Conservation (phyloP, 2,888 invertebrate genomes). For the Rhingia campestris region DNA sequence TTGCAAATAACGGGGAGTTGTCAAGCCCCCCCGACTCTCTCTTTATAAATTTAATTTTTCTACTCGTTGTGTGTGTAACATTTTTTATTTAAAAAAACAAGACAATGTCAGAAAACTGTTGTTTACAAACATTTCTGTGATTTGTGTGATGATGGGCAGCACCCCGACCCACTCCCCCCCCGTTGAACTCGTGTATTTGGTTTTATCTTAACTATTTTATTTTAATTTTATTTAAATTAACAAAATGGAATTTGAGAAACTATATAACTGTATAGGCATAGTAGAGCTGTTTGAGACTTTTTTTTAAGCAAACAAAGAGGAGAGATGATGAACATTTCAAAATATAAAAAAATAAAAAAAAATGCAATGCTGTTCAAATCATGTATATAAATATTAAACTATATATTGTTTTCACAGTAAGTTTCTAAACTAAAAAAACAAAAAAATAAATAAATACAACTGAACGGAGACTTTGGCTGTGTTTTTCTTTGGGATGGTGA, state of each 20-base stretch:
- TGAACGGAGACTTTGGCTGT: slow-evolving; percentile 3
- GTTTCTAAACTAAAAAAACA: slow-evolving; percentile 67
- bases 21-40: not conserved
- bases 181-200: slow-evolving; percentile 35
- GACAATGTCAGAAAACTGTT: slow-evolving; percentile 62
- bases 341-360: slow-evolving; percentile 19
- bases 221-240: slow-evolving; percentile 59
- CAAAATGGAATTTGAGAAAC: slow-evolving; percentile 53
- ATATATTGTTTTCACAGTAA: slow-evolving; percentile 72
- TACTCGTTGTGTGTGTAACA: slow-evolving; percentile 56
- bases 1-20: slow-evolving; percentile 32
- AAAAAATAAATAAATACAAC: slow-evolving; percentile 56
- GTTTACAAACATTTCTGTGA: slow-evolving; percentile 65
- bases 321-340: slow-evolving; percentile 13
- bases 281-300: slow-evolving; percentile 25
- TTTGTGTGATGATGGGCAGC: slow-evolving; percentile 66
- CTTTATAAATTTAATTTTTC: slow-evolving; percentile 25
- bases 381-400: slow-evolving; percentile 70
- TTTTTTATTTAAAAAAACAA: slow-evolving; percentile 18
- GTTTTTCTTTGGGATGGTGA: not conserved
- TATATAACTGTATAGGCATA: slow-evolving; percentile 41
- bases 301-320: slow-evolving; percentile 17
- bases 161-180: slow-evolving; percentile 14
- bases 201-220: slow-evolving; percentile 35
- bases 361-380: slow-evolving; percentile 59